Evolutionary conservation across 2,113 vertebrate species (phyloP), one percentile per base, ranked within the genome.

Genomic region (Microtus montanus): DNA sequence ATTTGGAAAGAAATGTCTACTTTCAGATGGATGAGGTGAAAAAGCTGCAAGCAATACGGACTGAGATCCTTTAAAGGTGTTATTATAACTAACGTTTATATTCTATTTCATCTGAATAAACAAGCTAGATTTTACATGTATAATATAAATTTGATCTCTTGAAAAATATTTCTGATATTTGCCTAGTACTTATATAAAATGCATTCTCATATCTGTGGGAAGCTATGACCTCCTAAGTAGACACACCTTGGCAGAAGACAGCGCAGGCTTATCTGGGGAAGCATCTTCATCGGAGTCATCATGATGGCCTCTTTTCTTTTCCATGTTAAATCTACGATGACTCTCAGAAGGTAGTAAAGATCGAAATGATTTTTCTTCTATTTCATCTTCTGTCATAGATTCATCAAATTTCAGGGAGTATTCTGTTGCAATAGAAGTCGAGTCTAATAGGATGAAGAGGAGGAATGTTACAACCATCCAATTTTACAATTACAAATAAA

Each of bases 371-470:
- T 98, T 99, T 95, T 99, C 99, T 90, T 99, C 99, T 77, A 99
- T 99, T 96, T 99, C 99, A 92, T 99, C 99, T 97, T 99, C 99
- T 26, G 99, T 99, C 99, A 99, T 98, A 5, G 99, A 99, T 96
- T 99, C 99, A 90, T 99, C 99, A 97, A 99, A 99, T 98, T 99
- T 99, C 49, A 99, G 96, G 35, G 99, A 99, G 98, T 99, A 99
- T 90, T 99, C 99, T 78, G 99, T 99, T 95, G 98, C 99, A 93
- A 99, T 85, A 17, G 99, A 99, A 49, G 98, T 98, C 0, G 98
- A 99, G 97, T 99, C 99, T 98, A 96, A 95, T 80, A 93, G 78
- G 97, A 87, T 80, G 94, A 84, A 49, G 20, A 94, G 54, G n/a
- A 66, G 97, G 97, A 88, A 98, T 97, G 94, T 97, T 98, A 97